A percentile compares a stretch with the other conserved stretches of the same genome.
Evolutionary conservation across 2,888 invertebrate species (phyloP).

Genomic region (Scaptomyza caliginosa): DNA sequence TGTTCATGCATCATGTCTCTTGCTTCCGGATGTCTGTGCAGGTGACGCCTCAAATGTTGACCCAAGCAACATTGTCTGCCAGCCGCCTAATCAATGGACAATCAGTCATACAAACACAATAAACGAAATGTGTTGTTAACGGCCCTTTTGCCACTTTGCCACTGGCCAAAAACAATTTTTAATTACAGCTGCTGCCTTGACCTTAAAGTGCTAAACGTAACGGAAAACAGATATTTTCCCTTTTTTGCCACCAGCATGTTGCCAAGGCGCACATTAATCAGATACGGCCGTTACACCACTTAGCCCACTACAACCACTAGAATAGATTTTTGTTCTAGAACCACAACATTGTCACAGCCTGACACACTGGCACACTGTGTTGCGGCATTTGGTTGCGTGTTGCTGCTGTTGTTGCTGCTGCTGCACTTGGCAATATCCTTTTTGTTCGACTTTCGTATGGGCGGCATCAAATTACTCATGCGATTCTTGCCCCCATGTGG

Average conservation of each 20-base stretch:
- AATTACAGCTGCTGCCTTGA: conserved; percentile 33
- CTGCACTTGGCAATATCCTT: conserved; percentile 34
- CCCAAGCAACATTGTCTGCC: conserved; percentile 15
- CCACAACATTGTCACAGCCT: conserved; percentile 49
- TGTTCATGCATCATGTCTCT: conserved; percentile 35
- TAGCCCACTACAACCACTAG: not conserved
- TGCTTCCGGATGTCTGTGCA: conserved; percentile 48
- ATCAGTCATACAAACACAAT: conserved; percentile 19
- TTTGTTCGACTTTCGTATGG: conserved; percentile 10
- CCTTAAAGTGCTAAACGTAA: conserved; percentile 7
- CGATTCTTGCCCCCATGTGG: conserved; percentile 21
- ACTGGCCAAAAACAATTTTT: conserved; percentile 17
- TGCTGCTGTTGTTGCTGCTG: not conserved
- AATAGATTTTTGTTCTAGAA: conserved; percentile 16
- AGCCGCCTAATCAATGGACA: conserved; percentile 27
- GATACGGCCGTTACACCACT: conserved; percentile 9
- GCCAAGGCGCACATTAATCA: conserved; percentile 41
- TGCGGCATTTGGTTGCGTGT: conserved; percentile 34
- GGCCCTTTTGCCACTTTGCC: not conserved
- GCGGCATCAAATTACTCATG: conserved; percentile 32
- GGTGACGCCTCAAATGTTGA: conserved; percentile 54
- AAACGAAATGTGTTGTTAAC: not conserved
- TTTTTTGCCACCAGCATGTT: not conserved
- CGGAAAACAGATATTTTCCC: conserved; percentile 16
- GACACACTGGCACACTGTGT: conserved; percentile 2